Evolutionary conservation across 2,797 vertebrate species (phyloP).

Genomic region (Pogonophryne albipinna): DNA sequence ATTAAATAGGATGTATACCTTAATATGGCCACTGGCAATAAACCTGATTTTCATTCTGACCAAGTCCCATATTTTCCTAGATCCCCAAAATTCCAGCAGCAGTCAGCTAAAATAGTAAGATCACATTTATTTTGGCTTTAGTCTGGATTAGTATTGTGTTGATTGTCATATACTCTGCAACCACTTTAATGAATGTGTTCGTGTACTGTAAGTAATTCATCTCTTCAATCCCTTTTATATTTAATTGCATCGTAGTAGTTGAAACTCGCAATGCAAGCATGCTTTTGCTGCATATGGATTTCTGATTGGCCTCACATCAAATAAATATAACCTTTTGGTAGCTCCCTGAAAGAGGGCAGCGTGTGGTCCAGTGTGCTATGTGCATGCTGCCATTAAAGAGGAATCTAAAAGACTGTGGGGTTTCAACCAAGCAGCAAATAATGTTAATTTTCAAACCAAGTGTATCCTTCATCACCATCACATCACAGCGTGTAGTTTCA

Average conservation of each 20-base stretch:
- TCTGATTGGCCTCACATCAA: slow-evolving; percentile 9
- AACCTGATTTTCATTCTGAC: too few species aligned
- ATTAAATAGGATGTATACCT: not conserved
- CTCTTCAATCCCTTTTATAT: slow-evolving; percentile 1
- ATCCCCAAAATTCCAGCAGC: not conserved
- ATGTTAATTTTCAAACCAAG: slow-evolving; percentile 40
- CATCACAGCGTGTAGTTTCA: slow-evolving; percentile 29
- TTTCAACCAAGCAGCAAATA: slow-evolving; percentile 32
- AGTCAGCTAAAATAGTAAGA: not conserved
- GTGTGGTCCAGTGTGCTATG: slow-evolving; percentile 22
- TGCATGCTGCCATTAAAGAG: slow-evolving; percentile 32
- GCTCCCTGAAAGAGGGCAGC: slow-evolving; percentile 12
- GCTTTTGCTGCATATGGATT: not conserved
- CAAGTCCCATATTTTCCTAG: not conserved
- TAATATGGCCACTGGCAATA: not conserved
- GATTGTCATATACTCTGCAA: not conserved
- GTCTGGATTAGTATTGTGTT: not conserved
- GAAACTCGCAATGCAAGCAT: slow-evolving; percentile 2
- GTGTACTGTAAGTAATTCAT: not conserved
- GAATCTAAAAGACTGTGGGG: slow-evolving; percentile 37
- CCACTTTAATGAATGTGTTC: not conserved
- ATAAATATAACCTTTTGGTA: slow-evolving; percentile 8
- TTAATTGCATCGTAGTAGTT: slow-evolving; percentile 20
- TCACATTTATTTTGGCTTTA: not conserved
- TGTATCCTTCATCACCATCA: slow-evolving; percentile 32